Conservation (phyloP, 2,888 invertebrate species). For the Chrysolina oricalcia region DNA sequence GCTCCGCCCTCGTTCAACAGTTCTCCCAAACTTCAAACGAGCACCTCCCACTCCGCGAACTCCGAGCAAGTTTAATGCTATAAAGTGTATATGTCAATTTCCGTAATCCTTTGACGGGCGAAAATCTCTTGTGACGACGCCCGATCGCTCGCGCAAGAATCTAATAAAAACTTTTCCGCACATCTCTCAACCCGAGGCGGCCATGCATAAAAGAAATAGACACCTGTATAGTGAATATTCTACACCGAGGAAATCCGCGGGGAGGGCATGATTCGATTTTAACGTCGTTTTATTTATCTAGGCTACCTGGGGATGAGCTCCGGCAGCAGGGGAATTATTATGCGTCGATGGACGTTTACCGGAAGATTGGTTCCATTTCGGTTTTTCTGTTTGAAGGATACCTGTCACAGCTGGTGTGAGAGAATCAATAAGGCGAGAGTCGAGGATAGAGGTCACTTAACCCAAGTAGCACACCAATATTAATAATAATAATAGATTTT, state of each 20-base stretch:
- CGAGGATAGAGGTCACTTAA: no score
- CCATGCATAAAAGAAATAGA: constrained; percentile 55
- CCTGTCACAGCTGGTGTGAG: no score
- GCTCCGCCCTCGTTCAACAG: neutral
- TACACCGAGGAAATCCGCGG: constrained; percentile 21
- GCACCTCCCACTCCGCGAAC: neutral
- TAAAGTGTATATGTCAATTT: constrained; percentile 45
- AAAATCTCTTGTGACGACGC: constrained; percentile 30
- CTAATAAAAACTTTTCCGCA: constrained; percentile 56
- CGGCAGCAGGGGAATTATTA: constrained; percentile 7
- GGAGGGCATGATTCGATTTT: constrained; percentile 33
- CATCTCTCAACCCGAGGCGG: constrained; percentile 52
- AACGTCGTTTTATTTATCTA: constrained; percentile 25
- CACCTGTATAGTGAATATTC: constrained; percentile 56
- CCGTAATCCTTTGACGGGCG: constrained; percentile 39
- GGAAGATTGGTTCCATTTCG: neutral
- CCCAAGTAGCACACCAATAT: no score
- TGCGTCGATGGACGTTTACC: neutral
- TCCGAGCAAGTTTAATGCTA: constrained; percentile 12
- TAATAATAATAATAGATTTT: no score
- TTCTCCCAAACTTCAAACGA: neutral
- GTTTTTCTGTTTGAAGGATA: no score
- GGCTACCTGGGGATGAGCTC: neutral
- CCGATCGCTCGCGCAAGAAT: constrained; percentile 42
- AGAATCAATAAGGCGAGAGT: no score